Evolutionary conservation across 2,797 vertebrate species (phyloP).

Genomic region (Phaenicophaeus curvirostris): DNA sequence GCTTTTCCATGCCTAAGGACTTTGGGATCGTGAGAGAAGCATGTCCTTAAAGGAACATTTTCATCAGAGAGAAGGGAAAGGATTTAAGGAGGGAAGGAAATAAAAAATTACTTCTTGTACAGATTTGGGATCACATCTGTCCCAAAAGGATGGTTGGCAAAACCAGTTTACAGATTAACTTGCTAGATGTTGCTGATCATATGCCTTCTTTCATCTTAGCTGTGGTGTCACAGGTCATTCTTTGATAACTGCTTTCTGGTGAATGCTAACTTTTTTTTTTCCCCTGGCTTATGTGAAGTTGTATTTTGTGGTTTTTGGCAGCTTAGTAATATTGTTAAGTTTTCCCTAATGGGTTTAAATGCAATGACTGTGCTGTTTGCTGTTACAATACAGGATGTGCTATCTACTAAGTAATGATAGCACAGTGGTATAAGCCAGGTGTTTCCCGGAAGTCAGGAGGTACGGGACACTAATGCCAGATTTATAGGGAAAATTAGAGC

Average conservation of each 20-base stretch:
- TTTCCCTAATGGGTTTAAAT: not conserved
- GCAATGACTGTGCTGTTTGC: slow-evolving; percentile 18
- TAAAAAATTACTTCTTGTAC: not conserved
- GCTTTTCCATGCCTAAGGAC: accelerated
- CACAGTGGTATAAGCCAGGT: slow-evolving; percentile 67
- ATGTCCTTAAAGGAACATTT: not conserved
- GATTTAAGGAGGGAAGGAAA: not conserved
- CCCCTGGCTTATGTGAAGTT: not conserved
- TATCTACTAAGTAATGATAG: slow-evolving; percentile 4
- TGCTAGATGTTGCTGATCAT: not conserved
- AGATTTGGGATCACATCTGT: not conserved
- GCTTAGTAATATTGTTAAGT: not conserved
- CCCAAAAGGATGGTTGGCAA: not conserved
- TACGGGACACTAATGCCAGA: not conserved
- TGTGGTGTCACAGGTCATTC: not conserved
- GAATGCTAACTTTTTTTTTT: not conserved
- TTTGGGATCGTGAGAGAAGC: not conserved
- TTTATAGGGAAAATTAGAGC: not conserved
- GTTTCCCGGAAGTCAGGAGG: slow-evolving; percentile 71
- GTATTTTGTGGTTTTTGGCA: not conserved
- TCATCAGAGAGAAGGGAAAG: not conserved
- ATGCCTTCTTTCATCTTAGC: not conserved
- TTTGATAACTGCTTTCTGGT: not conserved
- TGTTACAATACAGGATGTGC: slow-evolving; percentile 62
- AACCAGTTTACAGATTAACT: not conserved